Base-by-base conservation (phyloP, 2,888 invertebrate species). In the Dasypolia templi region DNA sequence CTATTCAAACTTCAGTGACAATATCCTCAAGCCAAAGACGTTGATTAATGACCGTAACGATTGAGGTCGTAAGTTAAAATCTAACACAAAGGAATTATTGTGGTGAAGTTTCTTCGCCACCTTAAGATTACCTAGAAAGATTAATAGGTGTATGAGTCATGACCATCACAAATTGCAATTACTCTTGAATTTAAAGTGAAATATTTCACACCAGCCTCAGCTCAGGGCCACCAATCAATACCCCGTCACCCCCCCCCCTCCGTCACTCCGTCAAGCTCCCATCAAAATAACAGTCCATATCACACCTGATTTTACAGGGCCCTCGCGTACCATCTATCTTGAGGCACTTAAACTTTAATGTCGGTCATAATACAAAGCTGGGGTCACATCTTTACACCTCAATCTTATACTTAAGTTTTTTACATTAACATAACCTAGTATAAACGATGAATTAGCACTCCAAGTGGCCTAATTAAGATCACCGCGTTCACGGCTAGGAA, bases 401-500 rank as follows among this genome's bases (percentile, higher is more conserved):
- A 80, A 82, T 83, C 84, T 87, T 81, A 88, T 72, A 81, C 79
- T 83, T 84, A 86, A 79, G 65, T 77, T 69, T 72, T 85, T 79
- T 84, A 83, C 78, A 87, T 89, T 87, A 85, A 83, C 87, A 85
- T 85, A 86, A 88, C 85, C 67, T 81, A 69, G 86, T 82, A 82
- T 85, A 86, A 89, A 83, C 86, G 86, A 88, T 87, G 86, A 89
- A 86, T 88, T 88, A 86, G 86, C 87, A 81, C 79, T 74, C 65
- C 70, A 39, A 74, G 63, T 62, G 62, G 67, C 68, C 82, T 85
- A 89, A 91, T 89, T 91, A 88, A 88, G 87, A 87, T 83, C 69
- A 71, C 80, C 59, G 72, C 64, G 82, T 77, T 72, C 78, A 64
- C 69, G 53, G 64, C 63, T 69, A 63, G 35, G 65, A 71, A 72